phyloP scores from a whole-genome alignment of 2,797 vertebrate species.

The Aplochiton taeniatus region DNA sequence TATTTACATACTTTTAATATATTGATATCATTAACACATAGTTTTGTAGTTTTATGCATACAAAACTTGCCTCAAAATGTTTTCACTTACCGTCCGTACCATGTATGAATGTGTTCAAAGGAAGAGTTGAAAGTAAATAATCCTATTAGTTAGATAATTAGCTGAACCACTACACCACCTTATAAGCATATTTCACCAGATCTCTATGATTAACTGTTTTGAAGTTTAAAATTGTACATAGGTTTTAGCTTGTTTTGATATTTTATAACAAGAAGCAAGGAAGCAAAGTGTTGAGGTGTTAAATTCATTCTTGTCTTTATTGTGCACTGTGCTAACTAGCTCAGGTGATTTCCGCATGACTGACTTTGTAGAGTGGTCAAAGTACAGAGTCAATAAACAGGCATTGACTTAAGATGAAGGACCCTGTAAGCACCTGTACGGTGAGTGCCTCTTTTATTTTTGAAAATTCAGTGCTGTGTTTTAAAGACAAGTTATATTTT shows the following conservation, averaged over 20 bases:
- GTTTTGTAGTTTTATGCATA: too few relatives aligned
- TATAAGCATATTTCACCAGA: too few relatives aligned
- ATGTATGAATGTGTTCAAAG: too few relatives aligned
- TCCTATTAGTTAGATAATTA: too few relatives aligned
- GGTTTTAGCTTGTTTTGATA: background rate
- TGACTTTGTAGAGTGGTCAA: slow-evolving; percentile 63
- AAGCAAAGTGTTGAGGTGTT: background rate
- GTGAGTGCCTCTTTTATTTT: slow-evolving; percentile 75
- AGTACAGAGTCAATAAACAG: slow-evolving; percentile 74
- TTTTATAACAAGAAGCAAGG: background rate
- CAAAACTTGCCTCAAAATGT: too few relatives aligned
- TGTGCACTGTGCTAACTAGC: slow-evolving; percentile 1
- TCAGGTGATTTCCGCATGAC: slow-evolving; percentile 74
- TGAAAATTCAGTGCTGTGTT: background rate
- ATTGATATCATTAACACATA: too few relatives aligned
- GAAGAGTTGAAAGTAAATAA: too few relatives aligned
- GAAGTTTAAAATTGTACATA: too few relatives aligned
- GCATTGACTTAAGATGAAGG: slow-evolving; percentile 80
- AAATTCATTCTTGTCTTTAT: slow-evolving; percentile 47
- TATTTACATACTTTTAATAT: too few relatives aligned
- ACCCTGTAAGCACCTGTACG: slow-evolving; percentile 77
- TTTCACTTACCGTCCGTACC: too few relatives aligned
- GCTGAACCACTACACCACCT: too few relatives aligned
- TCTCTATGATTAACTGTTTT: too few relatives aligned
- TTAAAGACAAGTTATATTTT: background rate